Conservation (phyloP, 2,113 vertebrate genomes). For the Cottus gobio region DNA sequence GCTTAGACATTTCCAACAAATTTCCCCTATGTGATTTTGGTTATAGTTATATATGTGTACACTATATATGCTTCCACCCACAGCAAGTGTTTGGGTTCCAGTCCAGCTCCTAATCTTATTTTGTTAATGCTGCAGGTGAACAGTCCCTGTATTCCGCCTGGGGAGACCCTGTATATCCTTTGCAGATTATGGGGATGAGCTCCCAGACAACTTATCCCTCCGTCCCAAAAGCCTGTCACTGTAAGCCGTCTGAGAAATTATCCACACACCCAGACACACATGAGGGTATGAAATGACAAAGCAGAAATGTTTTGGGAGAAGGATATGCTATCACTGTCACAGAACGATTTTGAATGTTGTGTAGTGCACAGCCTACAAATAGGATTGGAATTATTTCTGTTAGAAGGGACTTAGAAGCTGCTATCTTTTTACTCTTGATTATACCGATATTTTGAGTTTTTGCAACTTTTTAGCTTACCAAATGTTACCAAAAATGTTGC, state of each 20-base stretch:
- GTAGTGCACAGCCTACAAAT: constrained; percentile 63
- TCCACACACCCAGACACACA: constrained; percentile 72
- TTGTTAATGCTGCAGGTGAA: constrained; percentile 78
- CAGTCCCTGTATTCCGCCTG: constrained; percentile 72
- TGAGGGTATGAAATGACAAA: constrained; percentile 78
- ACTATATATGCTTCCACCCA: constrained; percentile 23
- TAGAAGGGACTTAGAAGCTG: constrained; percentile 17
- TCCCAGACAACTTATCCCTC: constrained; percentile 76
- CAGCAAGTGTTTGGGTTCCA: constrained; percentile 64
- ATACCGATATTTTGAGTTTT: constrained; percentile 29
- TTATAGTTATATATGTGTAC: constrained; percentile 25
- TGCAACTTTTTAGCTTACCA: constrained; percentile 17
- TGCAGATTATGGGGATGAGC: constrained; percentile 79
- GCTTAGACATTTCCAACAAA: constrained; percentile 53
- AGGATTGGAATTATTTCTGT: constrained; percentile 57
- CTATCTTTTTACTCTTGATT: constrained; percentile 43
- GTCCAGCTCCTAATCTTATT: constrained; percentile 79
- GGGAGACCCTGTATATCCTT: constrained; percentile 79
- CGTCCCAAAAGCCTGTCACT: constrained; percentile 75
- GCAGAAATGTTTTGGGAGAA: constrained; percentile 73
- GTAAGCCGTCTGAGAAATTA: constrained; percentile 76
- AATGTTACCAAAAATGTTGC: neutral
- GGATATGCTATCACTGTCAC: constrained; percentile 69
- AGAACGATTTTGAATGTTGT: constrained; percentile 52
- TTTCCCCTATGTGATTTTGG: constrained; percentile 48